Evolutionary conservation across 2,113 vertebrate species (phyloP), one percentile per base, ranked within the genome.

Genomic region (Eleginops maclovinus): DNA sequence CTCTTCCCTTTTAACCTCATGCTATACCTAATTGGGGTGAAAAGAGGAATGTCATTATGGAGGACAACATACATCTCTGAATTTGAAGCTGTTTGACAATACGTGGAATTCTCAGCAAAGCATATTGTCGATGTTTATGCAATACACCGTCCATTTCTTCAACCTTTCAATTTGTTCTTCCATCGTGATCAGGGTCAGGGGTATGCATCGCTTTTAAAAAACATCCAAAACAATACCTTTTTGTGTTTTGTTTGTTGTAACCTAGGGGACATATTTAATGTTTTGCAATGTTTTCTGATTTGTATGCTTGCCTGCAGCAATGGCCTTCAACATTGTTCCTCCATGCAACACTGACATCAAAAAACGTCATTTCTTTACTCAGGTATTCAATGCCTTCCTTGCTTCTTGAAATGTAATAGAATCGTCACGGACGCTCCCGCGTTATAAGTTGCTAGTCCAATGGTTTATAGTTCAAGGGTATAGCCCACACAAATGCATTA

Each of bases 261-360:
- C 67, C 68, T 60, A 71, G 72, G 72, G 73, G 77, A 81, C 60
- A 67, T 49, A 81, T 88, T 87, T 87, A 83, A 88, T 77, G 83
- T 81, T 71, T 51, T 54, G 54, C 81, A 49, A 49, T 76, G 81
- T 76, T 84, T 84, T 86, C 71, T 72, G 70, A 79, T 89, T 89
- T 82, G 83, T 87, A 75, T 81, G 79, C 82, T 84, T 24, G 81
- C 80, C 71, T 77, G 76, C 74, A 75, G 81, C 73, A 2, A 75
- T 64, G 88, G 89, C 91, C 92, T 92, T 90, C 91, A 75, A 82
- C 77, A 84, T 88, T 87, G 84, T 87, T 83, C 76, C 70, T 81
- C 77, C 63, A 67, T 54, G 79, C 64, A 76, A 82, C 44, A 16
- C 77, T n/a, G 36, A 87, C 86, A 91, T 91, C 73, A 92, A 89